A percentile compares a stretch with the other conserved stretches of the same genome.
Conservation (phyloP, 2,888 invertebrate species). For the Lasioglossum figueresi region DNA sequence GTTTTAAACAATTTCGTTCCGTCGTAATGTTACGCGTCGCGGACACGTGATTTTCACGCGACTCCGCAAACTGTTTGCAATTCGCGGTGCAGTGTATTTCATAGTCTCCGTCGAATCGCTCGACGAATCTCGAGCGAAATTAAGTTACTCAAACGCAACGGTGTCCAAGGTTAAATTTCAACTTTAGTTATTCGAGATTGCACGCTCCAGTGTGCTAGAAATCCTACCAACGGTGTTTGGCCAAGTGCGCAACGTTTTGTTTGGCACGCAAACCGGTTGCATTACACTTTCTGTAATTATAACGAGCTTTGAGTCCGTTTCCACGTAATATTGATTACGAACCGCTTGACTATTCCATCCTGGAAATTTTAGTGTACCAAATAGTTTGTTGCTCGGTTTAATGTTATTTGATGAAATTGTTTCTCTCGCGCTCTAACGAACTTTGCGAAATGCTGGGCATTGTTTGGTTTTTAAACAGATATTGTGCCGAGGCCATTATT, state of each 20-base stretch:
- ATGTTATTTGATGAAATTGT: neutral
- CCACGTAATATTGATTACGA: constrained; percentile 35
- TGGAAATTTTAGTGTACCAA: neutral
- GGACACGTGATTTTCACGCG: neutral
- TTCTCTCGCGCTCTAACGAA: neutral
- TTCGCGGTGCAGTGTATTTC: constrained; percentile 1
- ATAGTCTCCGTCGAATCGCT: constrained; percentile 15
- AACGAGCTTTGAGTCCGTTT: constrained; percentile 39
- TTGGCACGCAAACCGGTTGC: neutral
- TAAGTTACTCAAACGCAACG: constrained; percentile 40
- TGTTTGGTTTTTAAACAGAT: neutral
- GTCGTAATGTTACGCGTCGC: neutral
- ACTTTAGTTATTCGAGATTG: constrained; percentile 53
- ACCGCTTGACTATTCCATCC: neutral
- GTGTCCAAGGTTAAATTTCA: constrained; percentile 43
- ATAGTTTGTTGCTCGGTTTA: neutral
- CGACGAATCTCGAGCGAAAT: constrained; percentile 25
- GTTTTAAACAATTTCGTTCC: neutral
- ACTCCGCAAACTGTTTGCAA: neutral
- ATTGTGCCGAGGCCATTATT: neutral
- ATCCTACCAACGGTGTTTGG: constrained; percentile 25
- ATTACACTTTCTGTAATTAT: constrained; percentile 26
- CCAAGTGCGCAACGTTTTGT: constrained; percentile 13
- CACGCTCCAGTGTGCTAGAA: constrained; percentile 23
- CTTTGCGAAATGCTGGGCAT: neutral